phyloP scores from a whole-genome alignment of 1,140 invertebrate genomes.

The Papilio dardanus region DNA sequence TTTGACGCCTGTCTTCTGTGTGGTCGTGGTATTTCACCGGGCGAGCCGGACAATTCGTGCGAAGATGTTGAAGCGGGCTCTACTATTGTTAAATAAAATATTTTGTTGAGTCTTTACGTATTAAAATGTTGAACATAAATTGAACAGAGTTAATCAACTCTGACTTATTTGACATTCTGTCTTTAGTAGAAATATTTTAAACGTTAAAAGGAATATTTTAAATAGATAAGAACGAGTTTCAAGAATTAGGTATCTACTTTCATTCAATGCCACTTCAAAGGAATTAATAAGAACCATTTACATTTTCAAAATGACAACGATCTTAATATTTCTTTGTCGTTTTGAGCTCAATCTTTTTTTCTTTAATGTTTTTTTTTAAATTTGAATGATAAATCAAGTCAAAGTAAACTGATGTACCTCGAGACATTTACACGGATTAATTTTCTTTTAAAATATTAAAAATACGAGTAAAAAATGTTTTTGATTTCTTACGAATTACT shows the following conservation, averaged over 20 bases:
- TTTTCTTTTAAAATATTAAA: constrained; percentile 2
- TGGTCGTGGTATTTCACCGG: too few species aligned
- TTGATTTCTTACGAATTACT: neutral
- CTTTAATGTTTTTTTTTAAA: neutral
- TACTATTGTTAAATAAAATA: too few species aligned
- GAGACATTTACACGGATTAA: neutral
- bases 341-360: neutral
- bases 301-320: neutral
- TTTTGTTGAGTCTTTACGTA: too few species aligned
- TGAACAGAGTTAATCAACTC: too few species aligned
- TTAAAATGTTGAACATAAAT: too few species aligned
- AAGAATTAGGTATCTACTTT: neutral
- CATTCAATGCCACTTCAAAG: neutral
- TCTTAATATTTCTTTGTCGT: neutral
- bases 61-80: too few species aligned
- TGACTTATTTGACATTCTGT: too few species aligned
- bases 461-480: neutral
- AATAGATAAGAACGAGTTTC: neutral
- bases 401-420: neutral
- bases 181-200: neutral
- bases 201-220: neutral
- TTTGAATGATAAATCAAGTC: constrained; percentile 1
- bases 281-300: neutral
- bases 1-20: too few species aligned
- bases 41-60: too few species aligned